These are phyloP conservation scores for Dissostichus mawsoni DNA, from an alignment of 2,113 vertebrate species.

Conservation along the genomic window DNA sequence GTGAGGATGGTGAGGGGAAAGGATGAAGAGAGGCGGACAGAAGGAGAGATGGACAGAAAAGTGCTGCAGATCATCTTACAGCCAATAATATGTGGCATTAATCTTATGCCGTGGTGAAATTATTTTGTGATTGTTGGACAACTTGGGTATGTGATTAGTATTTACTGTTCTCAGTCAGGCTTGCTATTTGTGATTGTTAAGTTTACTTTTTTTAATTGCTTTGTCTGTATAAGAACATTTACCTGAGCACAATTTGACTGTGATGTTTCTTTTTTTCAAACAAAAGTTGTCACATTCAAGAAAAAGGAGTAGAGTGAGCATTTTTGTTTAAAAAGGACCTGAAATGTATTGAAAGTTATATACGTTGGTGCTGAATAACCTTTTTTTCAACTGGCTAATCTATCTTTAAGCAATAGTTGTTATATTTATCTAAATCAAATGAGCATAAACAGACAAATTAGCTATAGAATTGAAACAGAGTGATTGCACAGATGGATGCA, in stretches of 20 bases:
- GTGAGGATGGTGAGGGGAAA: neutral
- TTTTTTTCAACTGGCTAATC: neutral
- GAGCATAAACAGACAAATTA: constrained; percentile 3
- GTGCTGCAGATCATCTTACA: constrained; percentile 1
- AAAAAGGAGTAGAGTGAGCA: no score
- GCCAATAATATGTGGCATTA: neutral
- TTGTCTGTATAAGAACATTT: neutral
- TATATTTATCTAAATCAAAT: neutral
- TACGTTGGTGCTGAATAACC: neutral
- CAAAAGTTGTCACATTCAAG: no score
- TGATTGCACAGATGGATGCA: constrained; percentile 39
- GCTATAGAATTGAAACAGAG: neutral
- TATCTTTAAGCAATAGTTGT: neutral
- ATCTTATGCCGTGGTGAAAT: neutral
- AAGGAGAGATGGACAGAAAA: constrained; percentile 15
- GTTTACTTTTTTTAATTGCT: neutral
- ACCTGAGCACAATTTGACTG: neutral
- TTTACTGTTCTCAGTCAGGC: neutral
- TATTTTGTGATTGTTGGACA: neutral
- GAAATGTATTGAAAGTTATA: no score
- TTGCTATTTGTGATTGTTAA: neutral
- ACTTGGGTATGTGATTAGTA: neutral
- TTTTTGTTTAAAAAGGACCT: neutral
- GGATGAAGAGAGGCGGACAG: neutral
- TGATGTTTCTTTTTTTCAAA: no score